Evolutionary conservation across 2,797 vertebrate genomes (phyloP), one percentile per base, ranked within the genome.

Genomic region (Notolabrus celidotus): DNA sequence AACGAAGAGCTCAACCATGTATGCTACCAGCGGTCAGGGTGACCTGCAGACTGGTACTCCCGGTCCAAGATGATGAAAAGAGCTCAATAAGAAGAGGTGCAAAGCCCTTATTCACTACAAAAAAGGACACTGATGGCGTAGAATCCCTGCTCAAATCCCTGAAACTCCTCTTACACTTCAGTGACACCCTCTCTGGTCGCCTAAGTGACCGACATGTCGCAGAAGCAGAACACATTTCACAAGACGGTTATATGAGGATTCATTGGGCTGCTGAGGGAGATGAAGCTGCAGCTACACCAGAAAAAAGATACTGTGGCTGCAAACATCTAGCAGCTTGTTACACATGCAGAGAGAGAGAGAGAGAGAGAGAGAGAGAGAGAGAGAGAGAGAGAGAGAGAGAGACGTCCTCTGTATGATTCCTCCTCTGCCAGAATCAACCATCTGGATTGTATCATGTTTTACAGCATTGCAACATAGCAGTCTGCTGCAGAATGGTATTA

Each of bases 211-310:
- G 12, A 41, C 27, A 36, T 50, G 39, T 57, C 5, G 27, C 33
- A 33, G n/a, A n/a, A n/a, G 39, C 31, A 51, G 43, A 53, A 74
- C 66, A 72, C 19, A 46, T 59, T 63, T 70, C 15, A 59, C 49
- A 67, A 31, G 54, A 41, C 29, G 50, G 49, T 71, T 61, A 63
- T 50, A 52, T 33, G 51, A 49, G 43, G 36, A 20, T 1, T 47
- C 54, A 55, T 53, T 31, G 39, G 5, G 68, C 19, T 9, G 22
- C 47, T 29, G 36, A 49, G 51, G 38, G 41, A 64, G 19, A 54
- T 60, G 61, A 47, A 7, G 11, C 60, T 41, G 61, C 41, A 63
- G 71, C 55, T 58, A 29, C 51, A 62, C 50, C 51, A 16, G 29
- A 49, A 42, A 46, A 47, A 52, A 11, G 46, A 76, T 12, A 25